Percentiles rank a stretch among this genome's conserved stretches.
Evolutionary conservation across 64 coral and sea anemone genomes (phyloP).

Genomic region (Actinia tenebrosa): DNA sequence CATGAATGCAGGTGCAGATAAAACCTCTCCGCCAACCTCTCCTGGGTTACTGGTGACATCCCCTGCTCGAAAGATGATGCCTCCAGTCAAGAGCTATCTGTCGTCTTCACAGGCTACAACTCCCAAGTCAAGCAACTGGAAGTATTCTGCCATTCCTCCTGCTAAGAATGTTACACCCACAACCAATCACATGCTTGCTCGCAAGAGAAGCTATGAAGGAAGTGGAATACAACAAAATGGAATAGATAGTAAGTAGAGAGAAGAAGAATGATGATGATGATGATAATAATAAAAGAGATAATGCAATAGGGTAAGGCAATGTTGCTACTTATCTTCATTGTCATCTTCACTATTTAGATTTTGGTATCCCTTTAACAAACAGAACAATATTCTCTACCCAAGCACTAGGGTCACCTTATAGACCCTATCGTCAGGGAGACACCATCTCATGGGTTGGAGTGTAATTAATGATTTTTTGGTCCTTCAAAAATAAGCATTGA

Average conservation of each 20-base stretch:
- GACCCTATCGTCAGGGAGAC: too few species aligned
- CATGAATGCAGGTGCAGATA: conserved; percentile 23
- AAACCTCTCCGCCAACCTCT: conserved; percentile 38
- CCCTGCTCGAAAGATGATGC: conserved; percentile 93
- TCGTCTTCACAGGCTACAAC: conserved; percentile 56
- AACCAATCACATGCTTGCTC: conserved; percentile 83
- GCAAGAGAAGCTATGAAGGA: conserved; percentile 79
- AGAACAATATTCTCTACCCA: too few species aligned
- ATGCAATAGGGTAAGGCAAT: too few species aligned
- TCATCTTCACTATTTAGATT: too few species aligned
- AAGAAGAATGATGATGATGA: too few species aligned
- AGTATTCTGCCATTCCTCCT: conserved; percentile 83
- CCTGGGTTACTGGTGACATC: conserved; percentile 68
- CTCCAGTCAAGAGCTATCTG: conserved; percentile 71
- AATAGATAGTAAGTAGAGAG: conserved; percentile 74
- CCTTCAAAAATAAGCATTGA: too few species aligned
- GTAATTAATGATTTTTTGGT: too few species aligned
- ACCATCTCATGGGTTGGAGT: too few species aligned
- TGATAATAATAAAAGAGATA: too few species aligned
- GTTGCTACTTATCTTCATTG: background rate
- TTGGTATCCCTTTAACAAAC: too few species aligned
- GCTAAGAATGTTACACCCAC: conserved; percentile 68
- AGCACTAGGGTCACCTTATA: too few species aligned
- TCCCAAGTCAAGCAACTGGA: conserved; percentile 82
- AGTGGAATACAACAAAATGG: conserved; percentile 80